Conservation (phyloP, 23 tunicate genomes). For the Botrylloides violaceus region DNA sequence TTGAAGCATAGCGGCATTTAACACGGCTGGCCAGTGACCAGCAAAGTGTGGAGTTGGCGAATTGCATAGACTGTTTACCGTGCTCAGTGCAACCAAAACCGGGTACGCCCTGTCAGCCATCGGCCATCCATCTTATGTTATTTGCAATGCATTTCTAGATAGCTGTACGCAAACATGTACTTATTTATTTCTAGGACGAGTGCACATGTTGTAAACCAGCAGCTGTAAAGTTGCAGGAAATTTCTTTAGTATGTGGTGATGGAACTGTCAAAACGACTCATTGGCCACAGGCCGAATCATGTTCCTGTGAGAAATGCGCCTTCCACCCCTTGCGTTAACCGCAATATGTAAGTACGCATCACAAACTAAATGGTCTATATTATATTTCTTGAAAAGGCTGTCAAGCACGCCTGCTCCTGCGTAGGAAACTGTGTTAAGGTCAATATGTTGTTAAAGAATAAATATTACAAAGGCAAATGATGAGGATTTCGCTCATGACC, state of each 20-base stretch:
- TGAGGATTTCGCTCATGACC: background rate
- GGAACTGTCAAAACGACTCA: conserved; percentile 19
- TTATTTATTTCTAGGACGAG: conserved; percentile 34
- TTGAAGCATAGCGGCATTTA: no score
- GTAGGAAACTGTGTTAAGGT: no score
- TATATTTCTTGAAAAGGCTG: background rate
- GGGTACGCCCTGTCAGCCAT: background rate
- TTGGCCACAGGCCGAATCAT: conserved; percentile 41
- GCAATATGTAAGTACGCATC: background rate
- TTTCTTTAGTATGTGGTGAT: conserved; percentile 40
- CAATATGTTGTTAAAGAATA: no score
- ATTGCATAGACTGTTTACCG: no score
- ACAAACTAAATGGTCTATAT: background rate
- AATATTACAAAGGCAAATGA: no score
- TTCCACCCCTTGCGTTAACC: conserved; percentile 68
- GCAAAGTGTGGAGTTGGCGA: no score
- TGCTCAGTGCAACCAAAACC: no score
- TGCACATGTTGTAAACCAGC: conserved; percentile 91
- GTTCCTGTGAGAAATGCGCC: conserved; percentile 75
- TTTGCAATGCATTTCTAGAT: no score
- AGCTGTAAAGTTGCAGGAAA: conserved; percentile 35
- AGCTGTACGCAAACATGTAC: background rate
- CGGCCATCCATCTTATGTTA: background rate
- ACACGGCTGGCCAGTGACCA: no score
- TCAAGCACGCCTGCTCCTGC: background rate